Percentiles rank a stretch among this genome's conserved stretches.
Conservation (phyloP, 2,888 invertebrate species). For the Phyto melanocephala region DNA sequence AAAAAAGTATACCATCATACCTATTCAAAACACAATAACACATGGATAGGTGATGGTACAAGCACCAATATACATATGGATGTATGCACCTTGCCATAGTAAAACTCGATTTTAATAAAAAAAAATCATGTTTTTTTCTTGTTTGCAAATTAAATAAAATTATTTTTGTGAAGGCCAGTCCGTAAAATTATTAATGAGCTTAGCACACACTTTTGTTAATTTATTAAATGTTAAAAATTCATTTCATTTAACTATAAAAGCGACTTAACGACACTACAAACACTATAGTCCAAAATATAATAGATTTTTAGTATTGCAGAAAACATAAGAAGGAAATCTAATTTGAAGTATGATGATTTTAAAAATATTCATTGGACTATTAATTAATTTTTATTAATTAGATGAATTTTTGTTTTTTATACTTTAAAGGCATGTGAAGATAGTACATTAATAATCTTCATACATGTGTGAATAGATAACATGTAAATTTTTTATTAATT, state of each 20-base stretch:
- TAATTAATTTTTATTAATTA: background rate
- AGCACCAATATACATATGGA: too few relatives aligned
- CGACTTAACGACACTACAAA: background rate
- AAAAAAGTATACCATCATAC: background rate
- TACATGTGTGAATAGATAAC: too few relatives aligned
- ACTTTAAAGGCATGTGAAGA: too few relatives aligned
- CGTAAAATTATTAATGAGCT: slow-evolving; percentile 43
- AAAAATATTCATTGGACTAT: background rate
- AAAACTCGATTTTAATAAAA: background rate
- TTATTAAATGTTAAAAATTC: slow-evolving; percentile 45
- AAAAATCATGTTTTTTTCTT: background rate
- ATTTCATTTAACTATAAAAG: slow-evolving; percentile 1
- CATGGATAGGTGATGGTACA: slow-evolving; percentile 11
- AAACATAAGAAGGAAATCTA: too few relatives aligned
- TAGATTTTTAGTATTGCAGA: background rate
- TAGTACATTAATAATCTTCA: too few relatives aligned
- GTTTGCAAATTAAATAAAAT: background rate
- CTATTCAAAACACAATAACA: background rate
- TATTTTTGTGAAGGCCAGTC: slow-evolving; percentile 5
- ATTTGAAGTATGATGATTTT: background rate
- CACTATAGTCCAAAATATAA: background rate
- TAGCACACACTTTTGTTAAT: slow-evolving; percentile 47
- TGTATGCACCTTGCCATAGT: too few relatives aligned
- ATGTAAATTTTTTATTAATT: too few relatives aligned
- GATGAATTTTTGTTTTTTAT: background rate